Base-by-base conservation (phyloP, 2,113 vertebrate genomes). In the Urocynchramus pylzowi region DNA sequence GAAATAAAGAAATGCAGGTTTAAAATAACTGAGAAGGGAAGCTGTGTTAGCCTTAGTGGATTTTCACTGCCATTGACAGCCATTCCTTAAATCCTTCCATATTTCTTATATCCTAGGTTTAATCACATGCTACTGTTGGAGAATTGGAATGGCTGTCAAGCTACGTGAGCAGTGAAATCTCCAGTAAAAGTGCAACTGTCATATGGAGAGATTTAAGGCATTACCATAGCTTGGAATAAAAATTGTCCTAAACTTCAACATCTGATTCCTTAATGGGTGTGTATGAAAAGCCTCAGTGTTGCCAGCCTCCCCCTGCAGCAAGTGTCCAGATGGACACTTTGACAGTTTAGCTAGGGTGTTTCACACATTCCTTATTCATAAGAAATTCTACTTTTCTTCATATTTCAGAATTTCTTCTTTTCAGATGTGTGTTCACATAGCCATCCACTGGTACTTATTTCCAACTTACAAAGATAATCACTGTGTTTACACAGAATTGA, bases 261-360 rank as follows among this genome's bases (percentile, higher is more conserved):
- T 70, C 71, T 90, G 75, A 88, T 64, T 92, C 57, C 54, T 94
- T 52, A 28, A 27, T 0, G 84, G 68, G 45, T 91, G 45, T 77
- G 85, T 87, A 44, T 68, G 35, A 92, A 65, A 73, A 68, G 28
- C 37, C 11, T 1, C 5, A 23, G 14, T 45, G 31, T 75, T 61
- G 49, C 87, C 80, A 84, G 44, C 28, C 39, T 59, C 70, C 33
- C 79, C 30, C 18, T 42, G 18, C 49, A 78, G 28, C 60, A 61
- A 82, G 23, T 28, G 71, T 73, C 82, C 93, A 96, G 89, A 91
- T 92, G 95, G 95, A 86, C 59, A 63, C 50, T 93, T 91, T 80
- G 71, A 92, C 79, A 84, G 87, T 95, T 93, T 86, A 95, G 24
- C 50, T 52, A 14, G 80, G 44, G 30, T 65, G 18, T 85, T 96